phyloP scores from a whole-genome alignment of 2,113 vertebrate species.

The Tricholaema leucomelas region DNA sequence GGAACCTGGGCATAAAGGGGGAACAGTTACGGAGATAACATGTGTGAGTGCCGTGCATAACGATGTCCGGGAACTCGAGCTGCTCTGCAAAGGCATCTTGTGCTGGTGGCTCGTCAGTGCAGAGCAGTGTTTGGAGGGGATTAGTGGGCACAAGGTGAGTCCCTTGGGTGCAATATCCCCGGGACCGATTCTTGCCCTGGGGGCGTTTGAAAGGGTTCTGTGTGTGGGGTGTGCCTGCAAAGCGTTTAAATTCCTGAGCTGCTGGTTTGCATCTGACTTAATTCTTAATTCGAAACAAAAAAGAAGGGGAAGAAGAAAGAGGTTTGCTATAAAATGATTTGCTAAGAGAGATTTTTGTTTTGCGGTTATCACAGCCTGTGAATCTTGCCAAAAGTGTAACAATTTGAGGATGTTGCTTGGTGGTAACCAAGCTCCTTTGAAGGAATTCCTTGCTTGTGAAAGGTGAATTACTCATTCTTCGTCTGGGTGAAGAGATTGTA shows the following conservation, averaged over 20 bases:
- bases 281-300: neutral
- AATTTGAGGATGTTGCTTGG: constrained; percentile 60
- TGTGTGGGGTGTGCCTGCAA: neutral
- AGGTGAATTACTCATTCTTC: constrained; percentile 48
- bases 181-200: neutral
- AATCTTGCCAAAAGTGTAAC: constrained; percentile 33
- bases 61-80: constrained; percentile 9
- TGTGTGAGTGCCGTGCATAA: neutral
- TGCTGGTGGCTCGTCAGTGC: neutral
- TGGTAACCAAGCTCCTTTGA: constrained; percentile 24
- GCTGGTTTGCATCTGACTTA: neutral
- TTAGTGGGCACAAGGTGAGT: neutral
- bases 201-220: neutral
- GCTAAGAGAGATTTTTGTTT: neutral
- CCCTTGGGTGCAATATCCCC: neutral
- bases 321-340: neutral
- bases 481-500: constrained; percentile 33
- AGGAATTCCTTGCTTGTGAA: constrained; percentile 37
- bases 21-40: neutral
- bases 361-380: neutral
- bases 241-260: neutral
- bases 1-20: constrained; percentile 21
- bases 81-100: constrained; percentile 7
- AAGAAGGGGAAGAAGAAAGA: too few relatives aligned
- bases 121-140: neutral